A percentile compares a stretch with the other conserved stretches of the same genome.
phyloP scores from a whole-genome alignment of 2,797 vertebrate species.

The Scarus forsteni region DNA sequence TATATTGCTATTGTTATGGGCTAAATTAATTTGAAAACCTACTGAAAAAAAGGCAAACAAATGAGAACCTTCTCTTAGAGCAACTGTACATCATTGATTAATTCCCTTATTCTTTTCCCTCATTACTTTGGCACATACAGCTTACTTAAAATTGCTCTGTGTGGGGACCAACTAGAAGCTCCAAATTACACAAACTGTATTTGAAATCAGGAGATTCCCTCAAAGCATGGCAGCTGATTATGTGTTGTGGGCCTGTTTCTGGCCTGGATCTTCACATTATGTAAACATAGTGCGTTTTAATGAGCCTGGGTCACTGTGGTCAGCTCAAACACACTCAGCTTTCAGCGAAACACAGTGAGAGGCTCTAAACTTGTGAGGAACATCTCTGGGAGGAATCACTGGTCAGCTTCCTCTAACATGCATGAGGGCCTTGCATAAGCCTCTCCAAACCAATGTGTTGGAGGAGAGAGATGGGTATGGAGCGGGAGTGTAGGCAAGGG shows the following conservation, averaged over 20 bases:
- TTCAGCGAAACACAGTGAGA: conserved; percentile 69
- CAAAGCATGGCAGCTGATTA: conserved; percentile 21
- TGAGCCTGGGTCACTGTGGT: conserved; percentile 71
- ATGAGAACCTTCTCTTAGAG: no score
- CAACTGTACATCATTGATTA: no score
- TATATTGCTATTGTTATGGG: no score
- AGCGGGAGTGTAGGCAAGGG: conserved; percentile 35
- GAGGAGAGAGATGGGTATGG: conserved; percentile 37
- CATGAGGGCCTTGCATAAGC: conserved; percentile 82
- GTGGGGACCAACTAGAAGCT: no score
- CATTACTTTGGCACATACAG: no score
- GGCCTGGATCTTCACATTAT: conserved; percentile 60
- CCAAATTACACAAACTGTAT: not conserved
- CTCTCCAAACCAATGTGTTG: conserved; percentile 77
- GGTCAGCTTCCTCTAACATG: conserved; percentile 78
- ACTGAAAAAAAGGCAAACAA: no score
- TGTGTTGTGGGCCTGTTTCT: conserved; percentile 49
- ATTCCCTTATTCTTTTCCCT: no score
- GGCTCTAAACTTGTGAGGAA: conserved; percentile 75
- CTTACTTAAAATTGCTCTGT: no score
- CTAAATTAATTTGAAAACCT: no score
- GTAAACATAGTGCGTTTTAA: conserved; percentile 79
- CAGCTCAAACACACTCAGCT: conserved; percentile 76
- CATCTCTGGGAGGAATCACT: conserved; percentile 71
- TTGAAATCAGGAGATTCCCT: conserved; percentile 11